Base-by-base conservation (phyloP, 2,888 invertebrate species). In the Stenchaetothrips biformis region DNA sequence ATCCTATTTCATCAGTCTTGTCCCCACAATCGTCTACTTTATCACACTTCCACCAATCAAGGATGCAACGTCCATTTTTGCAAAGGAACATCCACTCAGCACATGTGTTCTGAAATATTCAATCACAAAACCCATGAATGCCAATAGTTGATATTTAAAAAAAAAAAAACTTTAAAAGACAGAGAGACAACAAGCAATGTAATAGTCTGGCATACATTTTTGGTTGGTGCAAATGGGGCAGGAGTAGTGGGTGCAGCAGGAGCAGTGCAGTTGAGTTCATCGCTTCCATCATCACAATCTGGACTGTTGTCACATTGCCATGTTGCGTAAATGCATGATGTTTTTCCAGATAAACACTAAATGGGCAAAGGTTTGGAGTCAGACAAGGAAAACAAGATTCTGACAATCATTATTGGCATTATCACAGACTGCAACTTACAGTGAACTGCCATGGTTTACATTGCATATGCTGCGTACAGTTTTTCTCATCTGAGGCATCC, bases 41-140 rank as follows among this genome's bases (percentile, higher is more conserved):
- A 84, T 95, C 95, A 85, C 95, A 95, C 82, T 93, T 91, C 95
- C 94, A 94, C 25, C 92, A 90, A 84, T 89, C 89, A 78, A 94
- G 93, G 81, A 95, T 92, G 84, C 95, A 95, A 78, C 88, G 88
- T 18, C 88, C 89, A 83, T 92, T 92, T 25, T 88, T 87, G 84
- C 95, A 95, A 83, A 89, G 90, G 85, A 93, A 94, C 94, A 94
- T 94, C 93, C 93, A 94, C 82, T 92, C 91, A 78, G 90, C 89
- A 84, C 94, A 94, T 0, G 89, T 87, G 8, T 87, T 85, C 27
- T 85, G 80, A 16, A 81, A 81, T 27, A 59, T 81, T 48, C 21
- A 59, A 27, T 78, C 67, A 62, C 78, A 78, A 27, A 81, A 59
- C 9, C 25, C 6, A 59, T 13, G 16, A 59, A 13, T 59, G 6